Evolutionary conservation across 1,140 invertebrate genomes (phyloP).

Genomic region (Lutraria rhynchaena): DNA sequence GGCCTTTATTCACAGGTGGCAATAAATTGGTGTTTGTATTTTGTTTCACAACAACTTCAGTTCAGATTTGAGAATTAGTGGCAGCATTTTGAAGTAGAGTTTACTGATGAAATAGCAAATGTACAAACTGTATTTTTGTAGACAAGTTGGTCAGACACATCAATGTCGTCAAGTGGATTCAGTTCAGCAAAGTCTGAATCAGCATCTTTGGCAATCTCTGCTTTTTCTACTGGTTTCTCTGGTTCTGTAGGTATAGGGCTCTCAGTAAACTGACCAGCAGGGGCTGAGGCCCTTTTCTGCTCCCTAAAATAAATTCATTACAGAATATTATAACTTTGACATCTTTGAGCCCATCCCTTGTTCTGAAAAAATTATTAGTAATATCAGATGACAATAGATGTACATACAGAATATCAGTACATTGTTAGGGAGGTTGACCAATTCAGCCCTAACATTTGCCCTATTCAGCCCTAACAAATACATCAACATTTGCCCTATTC

Average conservation of each 20-base stretch:
- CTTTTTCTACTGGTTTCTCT: constrained; percentile 78
- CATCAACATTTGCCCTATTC: too few species aligned
- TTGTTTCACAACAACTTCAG: background rate
- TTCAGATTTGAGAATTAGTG: background rate
- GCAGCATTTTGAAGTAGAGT: background rate
- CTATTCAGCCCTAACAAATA: too few species aligned
- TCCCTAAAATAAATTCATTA: too few species aligned
- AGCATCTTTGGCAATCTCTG: constrained; percentile 73
- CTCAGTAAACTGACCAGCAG: constrained; percentile 64
- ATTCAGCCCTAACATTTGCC: too few species aligned
- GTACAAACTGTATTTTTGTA: constrained; percentile 84
- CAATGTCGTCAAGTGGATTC: constrained; percentile 89
- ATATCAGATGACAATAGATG: too few species aligned
- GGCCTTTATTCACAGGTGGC: too few species aligned
- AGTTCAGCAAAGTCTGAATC: constrained; percentile 78
- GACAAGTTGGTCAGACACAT: constrained; percentile 90
- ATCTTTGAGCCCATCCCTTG: too few species aligned
- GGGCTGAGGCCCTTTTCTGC: constrained; percentile 74
- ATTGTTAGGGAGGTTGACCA: too few species aligned
- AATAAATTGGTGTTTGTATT: too few species aligned
- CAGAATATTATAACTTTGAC: too few species aligned
- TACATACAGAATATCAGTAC: too few species aligned
- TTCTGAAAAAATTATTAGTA: too few species aligned
- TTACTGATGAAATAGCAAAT: background rate
- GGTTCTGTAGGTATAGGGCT: constrained; percentile 44